Evolutionary conservation across 2,797 vertebrate species (phyloP).

Genomic region (Sebastes taczanowskii): DNA sequence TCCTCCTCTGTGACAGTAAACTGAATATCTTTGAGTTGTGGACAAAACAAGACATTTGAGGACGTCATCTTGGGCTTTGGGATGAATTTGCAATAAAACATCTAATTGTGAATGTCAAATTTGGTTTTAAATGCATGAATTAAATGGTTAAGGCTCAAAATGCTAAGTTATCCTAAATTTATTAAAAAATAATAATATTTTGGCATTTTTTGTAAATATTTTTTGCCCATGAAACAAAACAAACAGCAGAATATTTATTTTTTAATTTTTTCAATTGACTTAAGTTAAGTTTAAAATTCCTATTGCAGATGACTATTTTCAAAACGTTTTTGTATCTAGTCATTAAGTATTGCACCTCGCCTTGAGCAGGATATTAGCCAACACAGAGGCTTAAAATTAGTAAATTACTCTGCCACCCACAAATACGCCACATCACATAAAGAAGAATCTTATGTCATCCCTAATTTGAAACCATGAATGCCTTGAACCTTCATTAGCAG

Average conservation of each 20-base stretch:
- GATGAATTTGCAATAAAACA: not conserved
- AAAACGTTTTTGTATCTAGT: not conserved
- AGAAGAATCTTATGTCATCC: not conserved
- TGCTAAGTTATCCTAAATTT: not conserved
- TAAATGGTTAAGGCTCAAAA: not conserved
- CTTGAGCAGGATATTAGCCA: constrained; percentile 21
- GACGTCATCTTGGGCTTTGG: too few relatives aligned
- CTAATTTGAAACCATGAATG: not conserved
- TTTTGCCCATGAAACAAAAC: not conserved
- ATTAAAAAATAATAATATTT: not conserved
- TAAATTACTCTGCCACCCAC: constrained; percentile 3
- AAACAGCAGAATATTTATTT: not conserved
- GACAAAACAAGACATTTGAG: too few relatives aligned
- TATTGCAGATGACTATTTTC: not conserved
- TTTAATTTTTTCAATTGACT: not conserved
- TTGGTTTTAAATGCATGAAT: not conserved
- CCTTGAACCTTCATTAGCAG: not conserved
- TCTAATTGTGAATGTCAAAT: not conserved
- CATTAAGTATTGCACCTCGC: not conserved
- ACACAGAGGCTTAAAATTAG: not conserved
- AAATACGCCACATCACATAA: not conserved
- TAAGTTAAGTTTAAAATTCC: not conserved
- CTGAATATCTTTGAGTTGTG: too few relatives aligned
- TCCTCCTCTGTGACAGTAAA: too few relatives aligned
- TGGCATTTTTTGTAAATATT: not conserved